phyloP scores from a whole-genome alignment of 2,888 invertebrate genomes.

The Drosophila cracens region DNA sequence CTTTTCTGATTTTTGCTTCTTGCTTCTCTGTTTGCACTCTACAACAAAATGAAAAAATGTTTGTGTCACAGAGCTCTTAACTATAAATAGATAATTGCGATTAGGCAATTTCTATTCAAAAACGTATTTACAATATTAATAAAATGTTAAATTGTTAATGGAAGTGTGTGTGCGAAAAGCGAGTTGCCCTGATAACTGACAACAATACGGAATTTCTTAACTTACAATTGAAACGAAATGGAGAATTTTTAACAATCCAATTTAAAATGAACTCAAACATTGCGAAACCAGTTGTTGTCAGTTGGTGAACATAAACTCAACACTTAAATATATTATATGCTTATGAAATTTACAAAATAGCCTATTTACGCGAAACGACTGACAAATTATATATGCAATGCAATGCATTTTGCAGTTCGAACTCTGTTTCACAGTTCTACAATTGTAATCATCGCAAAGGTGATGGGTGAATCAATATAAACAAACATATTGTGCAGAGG shows the following conservation, averaged over 20 bases:
- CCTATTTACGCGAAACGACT: constrained; percentile 46
- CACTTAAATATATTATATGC: constrained; percentile 11
- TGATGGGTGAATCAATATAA: constrained; percentile 52
- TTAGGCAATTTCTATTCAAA: background rate
- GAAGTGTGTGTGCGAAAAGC: background rate
- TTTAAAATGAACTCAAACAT: background rate
- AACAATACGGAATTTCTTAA: background rate
- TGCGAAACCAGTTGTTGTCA: background rate
- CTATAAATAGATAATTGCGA: constrained; percentile 9
- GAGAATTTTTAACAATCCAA: background rate
- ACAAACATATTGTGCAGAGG: constrained; percentile 64
- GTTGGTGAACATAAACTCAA: background rate
- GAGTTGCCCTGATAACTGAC: background rate
- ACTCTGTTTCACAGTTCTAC: constrained; percentile 34
- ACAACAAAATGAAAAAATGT: constrained; percentile 31
- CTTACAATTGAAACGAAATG: background rate
- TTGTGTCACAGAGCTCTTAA: constrained; percentile 35
- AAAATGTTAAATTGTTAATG: background rate
- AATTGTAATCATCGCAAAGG: constrained; percentile 10
- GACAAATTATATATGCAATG: background rate
- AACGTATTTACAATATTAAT: constrained; percentile 41
- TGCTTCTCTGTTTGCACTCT: constrained; percentile 41
- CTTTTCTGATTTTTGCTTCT: constrained; percentile 5
- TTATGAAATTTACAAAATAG: constrained; percentile 48
- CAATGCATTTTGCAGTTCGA: constrained; percentile 1